phyloP scores from a whole-genome alignment of 2,113 vertebrate species.

The Tenrec ecaudatus region DNA sequence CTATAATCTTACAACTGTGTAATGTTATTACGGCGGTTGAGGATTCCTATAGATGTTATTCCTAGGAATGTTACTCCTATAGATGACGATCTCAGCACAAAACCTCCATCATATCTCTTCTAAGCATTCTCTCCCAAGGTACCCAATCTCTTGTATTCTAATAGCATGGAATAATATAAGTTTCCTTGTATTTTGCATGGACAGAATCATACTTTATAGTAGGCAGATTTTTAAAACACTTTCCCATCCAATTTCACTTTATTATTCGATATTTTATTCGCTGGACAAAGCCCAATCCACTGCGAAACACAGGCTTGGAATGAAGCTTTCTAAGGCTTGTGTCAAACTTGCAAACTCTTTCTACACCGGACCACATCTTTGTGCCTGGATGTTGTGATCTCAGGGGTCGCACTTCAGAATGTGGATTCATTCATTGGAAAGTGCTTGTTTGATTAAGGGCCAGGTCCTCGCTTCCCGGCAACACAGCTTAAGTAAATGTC shows the following conservation, averaged over 20 bases:
- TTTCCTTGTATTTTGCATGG: background rate
- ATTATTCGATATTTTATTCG: constrained; percentile 79
- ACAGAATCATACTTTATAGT: background rate
- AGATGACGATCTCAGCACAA: background rate
- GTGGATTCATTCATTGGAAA: constrained; percentile 80
- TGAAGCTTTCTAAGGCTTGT: constrained; percentile 78
- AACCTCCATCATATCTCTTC: background rate
- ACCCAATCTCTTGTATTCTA: background rate
- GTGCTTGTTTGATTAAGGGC: constrained; percentile 78
- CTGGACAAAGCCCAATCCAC: constrained; percentile 68
- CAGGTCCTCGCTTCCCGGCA: constrained; percentile 81
- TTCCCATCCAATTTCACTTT: constrained; percentile 74
- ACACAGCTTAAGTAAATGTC: constrained; percentile 85
- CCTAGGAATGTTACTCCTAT: too few relatives aligned
- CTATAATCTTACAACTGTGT: background rate
- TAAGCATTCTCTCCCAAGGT: background rate
- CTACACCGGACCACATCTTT: constrained; percentile 73
- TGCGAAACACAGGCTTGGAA: constrained; percentile 76
- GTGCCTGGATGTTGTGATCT: constrained; percentile 68
- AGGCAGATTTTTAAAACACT: constrained; percentile 71
- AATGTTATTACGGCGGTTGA: background rate
- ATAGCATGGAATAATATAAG: background rate
- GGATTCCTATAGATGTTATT: too few relatives aligned
- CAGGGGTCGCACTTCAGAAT: constrained; percentile 75
- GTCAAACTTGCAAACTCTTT: constrained; percentile 75